Base-by-base conservation (phyloP, 2,888 invertebrate species). In the Ichneumoninae sp. region DNA sequence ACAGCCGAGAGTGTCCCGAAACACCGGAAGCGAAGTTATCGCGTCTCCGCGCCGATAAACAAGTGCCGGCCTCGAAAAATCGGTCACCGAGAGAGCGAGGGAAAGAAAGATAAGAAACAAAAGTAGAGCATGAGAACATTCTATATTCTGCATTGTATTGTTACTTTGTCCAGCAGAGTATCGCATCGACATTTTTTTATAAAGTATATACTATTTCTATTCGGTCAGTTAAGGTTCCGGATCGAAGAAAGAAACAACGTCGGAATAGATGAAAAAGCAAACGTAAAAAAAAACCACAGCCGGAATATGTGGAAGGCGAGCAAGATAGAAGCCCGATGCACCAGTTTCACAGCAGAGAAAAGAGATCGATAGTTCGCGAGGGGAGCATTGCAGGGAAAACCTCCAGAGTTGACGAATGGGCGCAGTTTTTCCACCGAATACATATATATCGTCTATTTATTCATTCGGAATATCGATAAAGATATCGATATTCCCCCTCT, bases 331-430 rank as follows among this genome's bases (percentile, higher is more conserved):
- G 71, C 52, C 70, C 75, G 85, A 71, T 85, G 85, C 85, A 82
- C 85, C 82, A 85, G 85, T 85, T 85, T 85, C 79, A 76, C 76
- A 79, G 82, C 79, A 47, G 82, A 76, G 82, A 82, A 76, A 85
- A 85, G 82, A 85, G 82, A 85, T 85, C 85, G 82, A 85, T 85
- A 85, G 75, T 47, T 26, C 57, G 69, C 66, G 63, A 52, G 71
- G 78, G 81, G 79, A n/a, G 79, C 76, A 79, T 68, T 57, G 79
- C 54, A 66, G 68, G 70, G 70, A 79, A 79, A 85, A 75, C 50
- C 75, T 83, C 70, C 36, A 19, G 66, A 70, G 54, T 68, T 60
- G 68, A 82, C 74, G 47, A 79, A 75, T 75, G 78, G 79, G 44
- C 79, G 85, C 52, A 57, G 75, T 85, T 82, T 71, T 70, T 69